Base-by-base conservation (phyloP, 1,140 invertebrate genomes). In the Diorhabda elongata region DNA sequence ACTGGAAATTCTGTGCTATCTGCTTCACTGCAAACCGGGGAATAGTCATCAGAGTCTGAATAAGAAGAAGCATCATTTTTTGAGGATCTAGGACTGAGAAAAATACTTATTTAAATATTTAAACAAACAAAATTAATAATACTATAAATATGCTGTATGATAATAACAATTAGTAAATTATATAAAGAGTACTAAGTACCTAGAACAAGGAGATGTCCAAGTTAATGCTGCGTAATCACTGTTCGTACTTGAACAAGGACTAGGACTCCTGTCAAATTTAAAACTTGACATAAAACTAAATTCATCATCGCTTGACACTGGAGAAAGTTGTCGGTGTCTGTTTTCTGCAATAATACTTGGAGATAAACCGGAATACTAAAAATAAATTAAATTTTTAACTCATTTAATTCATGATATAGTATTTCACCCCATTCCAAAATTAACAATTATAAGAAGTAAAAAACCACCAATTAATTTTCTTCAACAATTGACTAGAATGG, bases 1-100 rank as follows among this genome's bases (percentile, higher is more conserved):
- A 41, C 5, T 7, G n/a, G 43, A 60, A 45, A 44, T 47, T 78
- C 73, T 26, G 80, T 78, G 41, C 78, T 79, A 69, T 85, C 85
- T 1, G 74, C 76, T 52, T 86, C 86, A 73, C 85, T 86, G 69
- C 85, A 87, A 3, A 87, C 83, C 3, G 86, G 80, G 9, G 79
- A 81, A 74, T 81, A 82, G 70, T 81, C 72, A 58, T 79, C 78
- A 0, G 80, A 82, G 73, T 81, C 79, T 5, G 77, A 78, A 58
- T 78, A 74, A 66, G 64, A 69, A 45, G 47, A 3, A n/a, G 69
- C 65, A 58, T 68, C 11, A 42, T 58, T 68, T 3, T 67, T 11
- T 3, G 60, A 61, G 8, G 9, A 26, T 41, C 44, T 64, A 9
- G 71, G 71, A 62, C 68, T 74, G 7, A 26, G 7, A 56, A 42